Percentiles rank a stretch among this genome's conserved stretches.
Conservation (phyloP, 64 coral and sea anemone genomes). For the Pocillopora damicornis region DNA sequence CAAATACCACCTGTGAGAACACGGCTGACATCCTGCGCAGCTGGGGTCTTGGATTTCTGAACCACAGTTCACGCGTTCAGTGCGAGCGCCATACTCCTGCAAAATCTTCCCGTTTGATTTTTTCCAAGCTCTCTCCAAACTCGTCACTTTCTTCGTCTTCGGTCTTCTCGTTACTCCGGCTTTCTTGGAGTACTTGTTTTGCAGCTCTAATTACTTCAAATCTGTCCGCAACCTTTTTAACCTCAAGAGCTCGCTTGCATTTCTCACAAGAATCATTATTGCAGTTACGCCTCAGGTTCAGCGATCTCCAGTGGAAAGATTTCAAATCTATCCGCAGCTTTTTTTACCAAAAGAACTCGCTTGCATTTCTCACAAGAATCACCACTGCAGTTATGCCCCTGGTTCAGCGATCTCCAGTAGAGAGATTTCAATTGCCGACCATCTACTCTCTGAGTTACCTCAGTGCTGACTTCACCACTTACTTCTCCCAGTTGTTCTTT, state of each 20-base stretch:
- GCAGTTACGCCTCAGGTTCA: background rate
- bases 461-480: background rate
- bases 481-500: no score
- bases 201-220: slow-evolving; percentile 11
- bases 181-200: slow-evolving; percentile 24
- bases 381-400: slow-evolving; percentile 5
- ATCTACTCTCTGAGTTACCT: background rate
- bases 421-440: slow-evolving; percentile 14
- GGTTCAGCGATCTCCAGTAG: slow-evolving; percentile 10
- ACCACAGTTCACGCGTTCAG: background rate
- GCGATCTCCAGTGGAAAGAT: slow-evolving; percentile 23
- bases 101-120: slow-evolving; percentile 42
- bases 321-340: background rate
- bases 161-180: background rate
- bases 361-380: slow-evolving; percentile 18
- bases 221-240: slow-evolving; percentile 16
- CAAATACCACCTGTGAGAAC: background rate
- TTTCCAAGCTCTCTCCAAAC: background rate
- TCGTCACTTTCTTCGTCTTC: background rate
- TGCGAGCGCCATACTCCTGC: background rate
- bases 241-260: background rate
- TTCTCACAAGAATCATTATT: slow-evolving; percentile 6
- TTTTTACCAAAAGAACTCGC: background rate
- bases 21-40: background rate
- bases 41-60: background rate